These are phyloP conservation scores for Pterobdella sp. DNA, from an alignment of 2,888 invertebrate genomes.

Conservation along the genomic window DNA sequence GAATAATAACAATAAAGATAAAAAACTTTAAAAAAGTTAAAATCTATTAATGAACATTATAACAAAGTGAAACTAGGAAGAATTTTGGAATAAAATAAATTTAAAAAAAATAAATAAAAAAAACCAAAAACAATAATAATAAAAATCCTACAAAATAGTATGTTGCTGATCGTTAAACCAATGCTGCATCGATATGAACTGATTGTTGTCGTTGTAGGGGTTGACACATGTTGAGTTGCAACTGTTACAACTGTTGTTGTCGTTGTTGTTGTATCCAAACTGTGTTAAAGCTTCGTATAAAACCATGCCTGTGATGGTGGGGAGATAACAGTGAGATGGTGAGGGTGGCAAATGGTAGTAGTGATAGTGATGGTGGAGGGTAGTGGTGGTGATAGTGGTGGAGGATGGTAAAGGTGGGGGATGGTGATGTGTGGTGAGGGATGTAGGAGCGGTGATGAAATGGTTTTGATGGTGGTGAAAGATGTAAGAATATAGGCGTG, in stretches of 20 bases:
- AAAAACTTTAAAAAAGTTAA: neutral
- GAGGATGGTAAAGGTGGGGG: neutral
- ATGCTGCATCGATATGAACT: neutral
- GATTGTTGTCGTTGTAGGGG: neutral
- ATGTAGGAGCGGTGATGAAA: neutral
- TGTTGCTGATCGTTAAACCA: conserved; percentile 8
- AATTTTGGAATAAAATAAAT: too few species aligned
- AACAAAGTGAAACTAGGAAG: too few species aligned
- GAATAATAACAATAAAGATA: neutral
- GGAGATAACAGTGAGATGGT: neutral
- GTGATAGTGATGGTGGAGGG: neutral
- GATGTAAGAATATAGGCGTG: neutral
- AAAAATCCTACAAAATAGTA: conserved; percentile 30
- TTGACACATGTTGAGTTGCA: neutral
- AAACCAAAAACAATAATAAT: conserved; percentile 6
- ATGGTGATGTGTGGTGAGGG: neutral
- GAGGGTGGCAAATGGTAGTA: neutral
- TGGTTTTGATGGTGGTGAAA: conserved; percentile 5
- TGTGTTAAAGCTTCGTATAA: neutral
- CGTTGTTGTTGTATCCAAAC: neutral
- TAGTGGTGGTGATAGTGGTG: neutral
- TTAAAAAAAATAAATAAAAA: too few species aligned
- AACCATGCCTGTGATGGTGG: neutral
- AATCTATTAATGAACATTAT: neutral
- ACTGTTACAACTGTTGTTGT: neutral